These are phyloP conservation scores for Cataglyphis livida DNA, from an alignment of 2,888 invertebrate genomes.

Conservation along the genomic window DNA sequence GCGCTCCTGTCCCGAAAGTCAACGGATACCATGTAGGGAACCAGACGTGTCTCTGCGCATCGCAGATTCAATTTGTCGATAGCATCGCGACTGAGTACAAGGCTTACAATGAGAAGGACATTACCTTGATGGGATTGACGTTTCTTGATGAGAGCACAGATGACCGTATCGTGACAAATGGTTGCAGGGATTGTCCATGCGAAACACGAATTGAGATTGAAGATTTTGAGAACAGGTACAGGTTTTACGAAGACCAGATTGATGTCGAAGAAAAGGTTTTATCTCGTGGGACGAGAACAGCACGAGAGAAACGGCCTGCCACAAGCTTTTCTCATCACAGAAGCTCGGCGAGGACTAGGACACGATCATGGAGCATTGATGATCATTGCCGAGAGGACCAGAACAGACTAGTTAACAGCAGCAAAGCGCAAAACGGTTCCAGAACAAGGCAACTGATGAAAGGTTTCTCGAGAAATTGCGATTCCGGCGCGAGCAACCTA, in stretches of 20 bases:
- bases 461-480: conserved; percentile 25
- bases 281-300: not conserved
- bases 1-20: conserved; percentile 82
- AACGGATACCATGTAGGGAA: conserved; percentile 77
- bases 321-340: not conserved
- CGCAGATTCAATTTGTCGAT: not conserved
- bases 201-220: conserved; percentile 39
- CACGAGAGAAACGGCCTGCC: conserved; percentile 18
- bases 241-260: not conserved
- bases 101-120: not conserved
- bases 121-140: conserved; percentile 2
- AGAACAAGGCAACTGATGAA: conserved; percentile 42
- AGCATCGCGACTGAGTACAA: not conserved
- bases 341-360: conserved; percentile 12
- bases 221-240: conserved; percentile 22
- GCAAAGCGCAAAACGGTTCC: conserved; percentile 1
- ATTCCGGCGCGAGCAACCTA: conserved; percentile 34
- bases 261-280: not conserved
- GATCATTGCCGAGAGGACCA: conserved; percentile 6
- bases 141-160: conserved; percentile 3
- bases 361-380: conserved; percentile 27
- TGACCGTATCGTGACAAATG: conserved; percentile 10
- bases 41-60: conserved; percentile 25
- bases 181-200: conserved; percentile 38
- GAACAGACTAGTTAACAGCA: not conserved